Percentiles rank a stretch among this genome's conserved stretches.
Conservation (phyloP, 2,888 invertebrate genomes). For the Sceliomorpha sp. region DNA sequence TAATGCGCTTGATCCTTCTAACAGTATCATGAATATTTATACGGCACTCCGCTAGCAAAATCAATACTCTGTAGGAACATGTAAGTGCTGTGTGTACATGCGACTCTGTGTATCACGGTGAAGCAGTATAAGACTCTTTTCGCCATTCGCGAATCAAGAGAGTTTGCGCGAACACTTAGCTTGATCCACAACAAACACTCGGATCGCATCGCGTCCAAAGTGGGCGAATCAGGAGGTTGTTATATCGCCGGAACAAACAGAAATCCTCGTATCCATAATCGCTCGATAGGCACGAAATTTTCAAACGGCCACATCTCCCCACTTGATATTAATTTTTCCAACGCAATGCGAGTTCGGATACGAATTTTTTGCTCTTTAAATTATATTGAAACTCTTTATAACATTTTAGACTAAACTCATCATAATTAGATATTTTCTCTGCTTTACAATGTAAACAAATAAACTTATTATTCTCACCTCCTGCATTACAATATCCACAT, state of each 20-base stretch:
- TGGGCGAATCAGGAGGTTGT: conserved; percentile 23
- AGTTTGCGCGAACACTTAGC: conserved; percentile 37
- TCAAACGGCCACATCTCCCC: not conserved
- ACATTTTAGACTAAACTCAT: too few relatives aligned
- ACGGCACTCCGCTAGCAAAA: conserved; percentile 64
- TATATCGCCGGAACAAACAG: conserved; percentile 32
- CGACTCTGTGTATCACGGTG: conserved; percentile 21
- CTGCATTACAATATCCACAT: too few relatives aligned
- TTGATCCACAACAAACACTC: conserved; percentile 43
- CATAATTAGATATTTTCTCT: too few relatives aligned
- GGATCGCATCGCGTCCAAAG: conserved; percentile 25
- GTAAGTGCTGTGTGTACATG: conserved; percentile 33
- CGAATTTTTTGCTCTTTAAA: too few relatives aligned
- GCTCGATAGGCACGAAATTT: conserved; percentile 12
- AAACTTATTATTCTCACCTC: too few relatives aligned
- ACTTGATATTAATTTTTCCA: not conserved
- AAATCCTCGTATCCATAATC: conserved; percentile 22
- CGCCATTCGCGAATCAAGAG: conserved; percentile 33
- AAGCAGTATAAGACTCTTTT: conserved; percentile 36
- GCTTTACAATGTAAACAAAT: too few relatives aligned
- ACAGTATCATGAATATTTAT: conserved; percentile 77
- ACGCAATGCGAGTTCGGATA: too few relatives aligned
- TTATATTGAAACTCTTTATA: too few relatives aligned
- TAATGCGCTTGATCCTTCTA: conserved; percentile 67
- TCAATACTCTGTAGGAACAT: conserved; percentile 62